Conservation (phyloP, 2,797 vertebrate genomes). For the Xiphorhynchus erythropygius region DNA sequence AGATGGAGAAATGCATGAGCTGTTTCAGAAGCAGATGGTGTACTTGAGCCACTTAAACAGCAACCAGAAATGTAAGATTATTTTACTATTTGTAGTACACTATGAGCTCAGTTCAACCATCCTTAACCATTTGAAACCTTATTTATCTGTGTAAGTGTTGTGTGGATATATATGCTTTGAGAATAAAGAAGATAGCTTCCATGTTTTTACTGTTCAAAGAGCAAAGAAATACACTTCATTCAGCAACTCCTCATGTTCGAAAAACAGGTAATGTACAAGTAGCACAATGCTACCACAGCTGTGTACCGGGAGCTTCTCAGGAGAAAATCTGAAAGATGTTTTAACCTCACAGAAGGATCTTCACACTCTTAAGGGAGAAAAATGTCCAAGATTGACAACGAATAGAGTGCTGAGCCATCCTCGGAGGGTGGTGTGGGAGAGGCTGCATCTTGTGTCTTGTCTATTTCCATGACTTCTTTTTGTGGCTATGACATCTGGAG, state of each 20-base stretch:
- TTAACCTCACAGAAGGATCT: not conserved
- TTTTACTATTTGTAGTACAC: not conserved
- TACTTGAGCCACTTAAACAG: not conserved
- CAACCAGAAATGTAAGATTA: not conserved
- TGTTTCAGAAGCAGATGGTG: conserved; percentile 10
- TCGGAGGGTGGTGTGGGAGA: not conserved
- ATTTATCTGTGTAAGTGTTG: not conserved
- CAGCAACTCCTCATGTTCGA: not conserved
- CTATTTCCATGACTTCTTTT: not conserved
- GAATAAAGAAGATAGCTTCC: not conserved
- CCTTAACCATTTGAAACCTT: not conserved
- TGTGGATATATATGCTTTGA: not conserved
- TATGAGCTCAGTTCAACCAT: not conserved
- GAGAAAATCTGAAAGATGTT: not conserved
- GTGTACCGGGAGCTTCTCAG: not conserved
- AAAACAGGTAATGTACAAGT: not conserved
- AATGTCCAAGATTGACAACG: not conserved
- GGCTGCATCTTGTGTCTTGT: not conserved
- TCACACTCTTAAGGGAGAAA: not conserved
- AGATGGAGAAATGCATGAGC: not conserved
- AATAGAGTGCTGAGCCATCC: not conserved
- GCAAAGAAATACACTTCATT: not conserved
- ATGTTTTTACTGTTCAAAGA: not conserved
- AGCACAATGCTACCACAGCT: not conserved
- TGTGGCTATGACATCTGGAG: not conserved